These are phyloP conservation scores for Synanthedon myopaeformis DNA, from an alignment of 2,888 invertebrate species.

Conservation along the genomic window DNA sequence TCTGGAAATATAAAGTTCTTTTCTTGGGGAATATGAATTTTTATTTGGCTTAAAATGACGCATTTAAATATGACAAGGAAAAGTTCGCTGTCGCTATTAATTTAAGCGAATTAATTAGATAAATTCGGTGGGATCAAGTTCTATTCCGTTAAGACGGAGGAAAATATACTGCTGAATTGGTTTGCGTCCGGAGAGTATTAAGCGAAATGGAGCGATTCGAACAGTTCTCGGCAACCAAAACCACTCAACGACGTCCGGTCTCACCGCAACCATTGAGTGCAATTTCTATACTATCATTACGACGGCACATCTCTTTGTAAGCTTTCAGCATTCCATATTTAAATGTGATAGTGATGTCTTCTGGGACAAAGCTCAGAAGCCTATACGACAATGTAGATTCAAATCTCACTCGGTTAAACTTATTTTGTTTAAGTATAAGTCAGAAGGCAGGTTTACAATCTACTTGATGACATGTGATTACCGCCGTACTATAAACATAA, in stretches of 20 bases:
- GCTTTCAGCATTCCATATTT: not conserved
- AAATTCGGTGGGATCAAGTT: not conserved
- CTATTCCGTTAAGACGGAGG: not conserved
- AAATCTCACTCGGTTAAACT: too few relatives aligned
- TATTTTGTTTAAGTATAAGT: too few relatives aligned
- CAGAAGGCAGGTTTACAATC: too few relatives aligned
- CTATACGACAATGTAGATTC: too few relatives aligned
- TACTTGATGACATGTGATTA: too few relatives aligned
- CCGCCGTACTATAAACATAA: too few relatives aligned
- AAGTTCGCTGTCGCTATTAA: slow-evolving; percentile 25
- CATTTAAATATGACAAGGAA: slow-evolving; percentile 12
- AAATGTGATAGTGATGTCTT: too few relatives aligned
- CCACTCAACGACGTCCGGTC: not conserved
- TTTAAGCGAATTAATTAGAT: slow-evolving; percentile 30
- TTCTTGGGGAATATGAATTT: slow-evolving; percentile 2
- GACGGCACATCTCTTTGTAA: not conserved
- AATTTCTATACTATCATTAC: not conserved
- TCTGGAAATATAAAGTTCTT: slow-evolving; percentile 2
- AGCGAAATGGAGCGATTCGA: not conserved
- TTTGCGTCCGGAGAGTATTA: not conserved
- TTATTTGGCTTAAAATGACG: slow-evolving; percentile 5
- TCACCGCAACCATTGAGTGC: not conserved
- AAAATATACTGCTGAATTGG: not conserved
- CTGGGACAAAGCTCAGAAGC: too few relatives aligned
- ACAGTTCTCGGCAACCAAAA: not conserved